A percentile compares a stretch with the other conserved stretches of the same genome.
These are phyloP conservation scores for Epicauta chinensis DNA, from an alignment of 1,140 invertebrate genomes.

Conservation along the genomic window DNA sequence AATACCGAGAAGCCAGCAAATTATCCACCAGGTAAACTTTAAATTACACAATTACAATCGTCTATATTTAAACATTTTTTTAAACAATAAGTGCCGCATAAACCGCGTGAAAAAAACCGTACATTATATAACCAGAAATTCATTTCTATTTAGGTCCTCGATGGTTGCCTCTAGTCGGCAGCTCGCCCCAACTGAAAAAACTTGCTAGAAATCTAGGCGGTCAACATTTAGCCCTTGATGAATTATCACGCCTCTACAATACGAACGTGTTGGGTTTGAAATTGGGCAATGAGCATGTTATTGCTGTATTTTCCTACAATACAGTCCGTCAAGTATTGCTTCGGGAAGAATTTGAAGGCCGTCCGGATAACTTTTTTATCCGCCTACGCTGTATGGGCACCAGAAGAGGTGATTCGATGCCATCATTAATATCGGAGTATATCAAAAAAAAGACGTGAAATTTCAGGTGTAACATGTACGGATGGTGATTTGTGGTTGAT, in stretches of 20 bases:
- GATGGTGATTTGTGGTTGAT: slow-evolving; percentile 70
- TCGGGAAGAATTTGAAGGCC: slow-evolving; percentile 59
- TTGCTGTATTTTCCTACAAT: slow-evolving; percentile 56
- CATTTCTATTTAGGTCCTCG: slow-evolving; percentile 56
- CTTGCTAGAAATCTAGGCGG: slow-evolving; percentile 50
- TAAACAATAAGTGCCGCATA: no score
- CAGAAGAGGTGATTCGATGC: slow-evolving; percentile 46
- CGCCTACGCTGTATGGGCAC: slow-evolving; percentile 62
- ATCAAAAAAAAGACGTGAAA: slow-evolving; percentile 3
- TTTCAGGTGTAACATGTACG: slow-evolving; percentile 63
- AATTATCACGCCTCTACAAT: slow-evolving; percentile 53
- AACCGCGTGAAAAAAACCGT: no score
- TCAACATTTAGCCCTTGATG: slow-evolving; percentile 55
- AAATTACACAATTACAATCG: no score
- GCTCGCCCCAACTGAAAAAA: slow-evolving; percentile 50
- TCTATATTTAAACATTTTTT: no score
- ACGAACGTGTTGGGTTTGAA: slow-evolving; percentile 60
- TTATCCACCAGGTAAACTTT: no score
- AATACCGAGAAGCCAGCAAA: no score
- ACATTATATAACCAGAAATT: no score
- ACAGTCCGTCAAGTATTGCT: slow-evolving; percentile 54
- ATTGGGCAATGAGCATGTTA: slow-evolving; percentile 53
- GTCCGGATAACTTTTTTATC: slow-evolving; percentile 68
- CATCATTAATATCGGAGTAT: neutral
- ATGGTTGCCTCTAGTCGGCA: slow-evolving; percentile 62